Evolutionary conservation across 2,113 vertebrate species (phyloP), one percentile per base, ranked within the genome.

Genomic region (Thunnus maccoyii): DNA sequence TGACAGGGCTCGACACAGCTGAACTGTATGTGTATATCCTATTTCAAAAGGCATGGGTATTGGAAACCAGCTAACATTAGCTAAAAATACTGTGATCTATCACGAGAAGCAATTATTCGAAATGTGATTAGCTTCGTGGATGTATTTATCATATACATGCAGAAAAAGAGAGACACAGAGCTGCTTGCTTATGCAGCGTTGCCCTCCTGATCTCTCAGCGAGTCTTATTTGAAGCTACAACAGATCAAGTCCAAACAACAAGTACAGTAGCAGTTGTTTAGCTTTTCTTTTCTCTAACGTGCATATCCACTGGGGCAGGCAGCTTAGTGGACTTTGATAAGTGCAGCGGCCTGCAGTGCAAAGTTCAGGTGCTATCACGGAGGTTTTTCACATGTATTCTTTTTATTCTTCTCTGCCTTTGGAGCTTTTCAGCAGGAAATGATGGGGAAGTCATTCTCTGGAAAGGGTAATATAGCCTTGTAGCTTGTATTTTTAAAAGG

Each of bases 371-470:
- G 2, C 50, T 16, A 36, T 44, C 65, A 58, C 69, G 6, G 48
- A 44, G 12, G 52, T 71, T 60, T 57, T 27, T 52, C 58, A 47
- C 12, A 44, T 41, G 16, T 30, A 32, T 58, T 67, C 22, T 27
- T 55, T 60, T 65, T 41, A 62, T 73, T 71, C 41, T 52, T 30
- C 56, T 46, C 46, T 30, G 65, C 68, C 65, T 71, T 65, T 17
- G 57, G 69, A 83, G 69, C 54, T 66, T 78, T 82, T 76, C 74
- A 72, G 78, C 18, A 36, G 72, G 57, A 86, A 75, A 82, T 73
- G 72, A 85, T 72, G 71, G 84, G 78, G 66, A 83, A 88, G 76
- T 80, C 74, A 65, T 85, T 87, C 77, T 73, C 30, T 3, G 2
- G 79, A 52, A 82, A 75, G 63, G 88, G 64, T 73, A 71, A 80